Evolutionary conservation across 2,888 invertebrate genomes (phyloP), one percentile per base, ranked within the genome.

Genomic region (Germaria angustata): DNA sequence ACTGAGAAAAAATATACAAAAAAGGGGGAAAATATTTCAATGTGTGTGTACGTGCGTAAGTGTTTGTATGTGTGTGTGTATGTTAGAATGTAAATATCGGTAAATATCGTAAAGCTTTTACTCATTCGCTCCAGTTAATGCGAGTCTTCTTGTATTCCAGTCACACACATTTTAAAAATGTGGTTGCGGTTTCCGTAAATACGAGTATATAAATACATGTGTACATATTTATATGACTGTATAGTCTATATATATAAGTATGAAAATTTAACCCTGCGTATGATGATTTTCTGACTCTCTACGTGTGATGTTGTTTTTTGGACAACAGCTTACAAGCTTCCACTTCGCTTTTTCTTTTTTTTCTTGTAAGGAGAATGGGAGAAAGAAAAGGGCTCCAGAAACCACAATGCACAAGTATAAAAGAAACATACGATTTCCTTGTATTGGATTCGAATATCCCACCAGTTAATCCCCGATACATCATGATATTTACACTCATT

Each of bases 111-210:
- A 78, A 73, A 73, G 61, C 55, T 78, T 68, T 66, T 73, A 66
- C 53, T 20, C 46, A 17, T 20, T 69, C n/a, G 71, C 49, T 69
- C 41, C 22, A 51, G 53, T 61, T 39, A 69, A 15, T 53, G 32
- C 7, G 15, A 63, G 69, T 55, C 28, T 76, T 76, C 41, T 22
- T 32, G 39, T 73, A 73, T 80, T 72, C 72, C 72, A 80, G 79
- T 80, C 79, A 73, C 79, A 80, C 59, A 80, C 72, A 44, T 59
- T 80, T 73, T 68, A 61, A 69, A 76, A 69, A 71, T 73, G 55
- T 68, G 72, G 61, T 73, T 81, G 66, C 34, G 78, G 73, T 72
- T 69, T 15, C 20, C 28, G 28, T 4, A 39, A 13, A 17, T 46
- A 0, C n/a, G 5, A 20, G 13, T 9, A 17, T 2, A 2, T 17